phyloP scores from a whole-genome alignment of 2,113 vertebrate genomes.

The Phrynosoma blainvillii region DNA sequence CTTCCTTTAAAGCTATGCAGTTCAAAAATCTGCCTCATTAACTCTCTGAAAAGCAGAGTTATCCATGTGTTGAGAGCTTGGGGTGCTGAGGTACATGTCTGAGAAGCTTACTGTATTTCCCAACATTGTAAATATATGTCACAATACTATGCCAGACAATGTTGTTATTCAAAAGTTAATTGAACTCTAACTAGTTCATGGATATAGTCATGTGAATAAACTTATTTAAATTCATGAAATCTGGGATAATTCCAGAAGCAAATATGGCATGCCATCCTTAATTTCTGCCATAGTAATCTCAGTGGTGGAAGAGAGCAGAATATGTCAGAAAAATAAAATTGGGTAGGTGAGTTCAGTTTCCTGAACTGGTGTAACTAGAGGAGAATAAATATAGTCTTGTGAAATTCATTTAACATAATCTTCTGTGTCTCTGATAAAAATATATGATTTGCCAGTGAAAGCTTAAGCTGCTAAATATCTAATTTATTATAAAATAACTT shows the following conservation, averaged over 20 bases:
- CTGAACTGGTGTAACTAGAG: neutral
- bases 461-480: neutral
- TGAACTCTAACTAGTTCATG: conserved; percentile 29
- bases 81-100: conserved; percentile 9
- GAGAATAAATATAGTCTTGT: neutral
- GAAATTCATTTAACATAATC: conserved; percentile 5
- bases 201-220: conserved; percentile 18
- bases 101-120: conserved; percentile 17
- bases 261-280: conserved; percentile 11
- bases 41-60: conserved; percentile 20
- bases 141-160: neutral
- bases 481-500: neutral
- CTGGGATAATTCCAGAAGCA: conserved; percentile 21
- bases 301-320: neutral
- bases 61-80: conserved; percentile 17
- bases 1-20: conserved; percentile 12
- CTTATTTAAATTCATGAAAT: conserved; percentile 27
- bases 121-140: conserved; percentile 15
- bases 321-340: conserved; percentile 1
- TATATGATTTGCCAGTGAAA: neutral
- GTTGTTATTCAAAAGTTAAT: conserved; percentile 34
- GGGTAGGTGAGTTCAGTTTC: neutral
- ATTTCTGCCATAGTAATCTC: conserved; percentile 14
- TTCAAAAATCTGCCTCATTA: conserved; percentile 34
- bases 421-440: conserved; percentile 1